phyloP scores from a whole-genome alignment of 2,797 vertebrate species.

The Aplochiton taeniatus region DNA sequence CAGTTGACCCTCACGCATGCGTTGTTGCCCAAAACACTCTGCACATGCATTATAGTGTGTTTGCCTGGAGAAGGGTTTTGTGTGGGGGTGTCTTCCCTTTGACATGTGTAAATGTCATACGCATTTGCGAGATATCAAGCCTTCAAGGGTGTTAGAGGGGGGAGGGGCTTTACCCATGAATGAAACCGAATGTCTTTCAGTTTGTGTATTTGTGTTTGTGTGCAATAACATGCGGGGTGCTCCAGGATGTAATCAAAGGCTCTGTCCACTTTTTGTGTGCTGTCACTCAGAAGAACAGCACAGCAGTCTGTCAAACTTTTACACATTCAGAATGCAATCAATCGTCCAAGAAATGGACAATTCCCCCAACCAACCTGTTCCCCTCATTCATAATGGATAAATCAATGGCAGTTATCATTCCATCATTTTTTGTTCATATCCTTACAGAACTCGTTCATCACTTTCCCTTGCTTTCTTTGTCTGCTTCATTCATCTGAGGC shows the following conservation, averaged over 20 bases:
- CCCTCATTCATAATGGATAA: conserved; percentile 56
- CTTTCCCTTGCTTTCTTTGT: conserved; percentile 49
- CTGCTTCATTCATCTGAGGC: conserved; percentile 11
- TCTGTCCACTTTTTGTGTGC: not conserved
- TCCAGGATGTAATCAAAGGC: conserved; percentile 58
- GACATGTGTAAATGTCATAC: too few species aligned
- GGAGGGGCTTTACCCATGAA: too few species aligned
- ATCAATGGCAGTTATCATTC: conserved; percentile 55
- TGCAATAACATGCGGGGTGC: not conserved
- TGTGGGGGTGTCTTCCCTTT: too few species aligned
- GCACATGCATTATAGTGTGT: too few species aligned
- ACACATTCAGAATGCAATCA: conserved; percentile 1
- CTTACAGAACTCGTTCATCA: conserved; percentile 34
- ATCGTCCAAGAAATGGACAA: conserved; percentile 33
- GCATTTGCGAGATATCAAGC: too few species aligned
- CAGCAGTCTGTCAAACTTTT: conserved; percentile 34
- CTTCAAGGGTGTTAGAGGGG: too few species aligned
- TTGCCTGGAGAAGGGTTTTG: too few species aligned
- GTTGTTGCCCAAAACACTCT: too few species aligned
- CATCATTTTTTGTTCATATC: conserved; percentile 41
- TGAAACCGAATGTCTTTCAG: too few species aligned
- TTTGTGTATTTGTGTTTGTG: too few species aligned
- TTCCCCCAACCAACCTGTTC: conserved; percentile 41
- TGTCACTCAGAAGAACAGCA: conserved; percentile 63
- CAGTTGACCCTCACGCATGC: too few species aligned